These are phyloP conservation scores for Diplogasteroides magnus DNA, from an alignment of 1,140 invertebrate genomes.

Conservation along the genomic window DNA sequence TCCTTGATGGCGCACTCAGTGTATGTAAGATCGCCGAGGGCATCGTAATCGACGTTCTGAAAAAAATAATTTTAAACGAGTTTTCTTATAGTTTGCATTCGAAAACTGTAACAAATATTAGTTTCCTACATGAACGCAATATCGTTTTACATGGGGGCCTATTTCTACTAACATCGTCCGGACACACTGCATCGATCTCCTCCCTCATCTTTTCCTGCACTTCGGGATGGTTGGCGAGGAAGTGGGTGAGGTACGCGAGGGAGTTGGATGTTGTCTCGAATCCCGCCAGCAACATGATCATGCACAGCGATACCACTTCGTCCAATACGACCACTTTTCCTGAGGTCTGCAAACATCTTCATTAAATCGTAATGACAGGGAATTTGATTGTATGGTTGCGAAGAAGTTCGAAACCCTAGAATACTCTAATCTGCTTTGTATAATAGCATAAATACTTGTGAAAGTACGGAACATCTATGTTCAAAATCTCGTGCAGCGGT, in stretches of 20 bases:
- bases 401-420: no score
- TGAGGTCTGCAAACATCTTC: background rate
- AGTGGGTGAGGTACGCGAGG: background rate
- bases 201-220: background rate
- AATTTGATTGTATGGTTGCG: no score
- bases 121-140: background rate
- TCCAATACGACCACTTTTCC: background rate
- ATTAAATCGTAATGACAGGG: no score
- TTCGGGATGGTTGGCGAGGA: background rate
- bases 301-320: background rate
- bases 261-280: background rate
- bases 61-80: background rate
- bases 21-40: slow-evolving; percentile 10
- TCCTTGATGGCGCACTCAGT: slow-evolving; percentile 23
- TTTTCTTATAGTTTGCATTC: background rate
- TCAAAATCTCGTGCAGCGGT: background rate
- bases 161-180: background rate
- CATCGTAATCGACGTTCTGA: slow-evolving; percentile 6
- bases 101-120: background rate
- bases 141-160: no score
- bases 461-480: no score
- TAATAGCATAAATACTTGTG: no score
- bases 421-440: no score
- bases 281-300: background rate
- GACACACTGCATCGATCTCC: background rate